These are phyloP conservation scores for Peromyscus maniculatus DNA, from an alignment of 2,113 vertebrate genomes.

Conservation along the genomic window DNA sequence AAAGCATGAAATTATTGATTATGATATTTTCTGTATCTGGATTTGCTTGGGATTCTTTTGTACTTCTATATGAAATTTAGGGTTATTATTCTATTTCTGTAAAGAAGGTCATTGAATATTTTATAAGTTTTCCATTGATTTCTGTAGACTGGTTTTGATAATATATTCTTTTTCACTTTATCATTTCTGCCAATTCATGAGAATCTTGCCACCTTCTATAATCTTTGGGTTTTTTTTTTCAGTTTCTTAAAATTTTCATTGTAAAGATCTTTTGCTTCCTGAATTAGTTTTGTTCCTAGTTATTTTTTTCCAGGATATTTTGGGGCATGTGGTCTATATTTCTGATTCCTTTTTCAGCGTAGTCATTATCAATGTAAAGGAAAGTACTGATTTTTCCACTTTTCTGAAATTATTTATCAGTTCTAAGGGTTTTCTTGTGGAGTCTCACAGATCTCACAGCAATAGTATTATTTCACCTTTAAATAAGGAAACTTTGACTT, in stretches of 20 bases:
- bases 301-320: background rate
- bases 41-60: background rate
- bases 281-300: background rate
- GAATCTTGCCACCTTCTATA: background rate
- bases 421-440: background rate
- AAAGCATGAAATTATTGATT: background rate
- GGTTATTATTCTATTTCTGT: background rate
- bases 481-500: background rate
- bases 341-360: background rate
- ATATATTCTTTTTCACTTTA: background rate
- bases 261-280: background rate
- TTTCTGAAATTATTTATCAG: background rate
- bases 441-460: fast-evolving
- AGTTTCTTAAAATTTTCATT: background rate
- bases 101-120: background rate
- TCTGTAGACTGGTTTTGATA: background rate
- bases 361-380: background rate
- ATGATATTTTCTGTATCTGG: background rate
- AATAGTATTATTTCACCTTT: background rate
- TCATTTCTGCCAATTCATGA: background rate
- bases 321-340: background rate
- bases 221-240: background rate
- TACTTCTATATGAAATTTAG: background rate
- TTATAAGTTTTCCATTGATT: background rate
- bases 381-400: background rate